phyloP scores from a whole-genome alignment of 2,797 vertebrate genomes.

The Cuculus canorus region DNA sequence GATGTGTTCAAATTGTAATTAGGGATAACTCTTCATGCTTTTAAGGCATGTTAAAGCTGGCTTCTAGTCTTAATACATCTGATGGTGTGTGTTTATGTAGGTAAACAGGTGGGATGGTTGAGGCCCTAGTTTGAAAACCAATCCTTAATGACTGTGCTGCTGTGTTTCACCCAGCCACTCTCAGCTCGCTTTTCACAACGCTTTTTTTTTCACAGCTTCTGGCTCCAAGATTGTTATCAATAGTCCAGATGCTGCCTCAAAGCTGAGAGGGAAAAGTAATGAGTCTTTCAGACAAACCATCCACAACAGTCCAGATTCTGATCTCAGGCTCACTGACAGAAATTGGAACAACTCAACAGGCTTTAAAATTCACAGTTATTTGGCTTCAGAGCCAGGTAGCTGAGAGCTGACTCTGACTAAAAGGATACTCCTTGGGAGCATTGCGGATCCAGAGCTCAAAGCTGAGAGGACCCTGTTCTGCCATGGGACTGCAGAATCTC shows the following conservation, averaged over 20 bases:
- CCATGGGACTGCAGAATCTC: neutral
- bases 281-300: neutral
- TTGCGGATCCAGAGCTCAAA: neutral
- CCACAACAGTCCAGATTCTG: neutral
- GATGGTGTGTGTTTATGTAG: neutral
- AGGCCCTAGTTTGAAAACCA: neutral
- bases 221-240: constrained; percentile 17
- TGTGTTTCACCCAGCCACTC: neutral
- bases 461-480: neutral
- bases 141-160: neutral
- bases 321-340: neutral
- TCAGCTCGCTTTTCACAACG: neutral
- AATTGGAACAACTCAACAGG: neutral
- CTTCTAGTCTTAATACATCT: neutral
- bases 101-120: neutral
- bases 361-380: neutral
- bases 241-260: neutral
- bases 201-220: neutral
- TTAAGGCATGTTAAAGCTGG: neutral
- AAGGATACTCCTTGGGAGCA: neutral
- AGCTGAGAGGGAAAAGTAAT: neutral
- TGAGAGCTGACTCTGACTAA: neutral
- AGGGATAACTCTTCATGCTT: neutral
- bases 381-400: neutral
- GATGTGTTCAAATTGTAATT: constrained; percentile 6